Conservation (phyloP, 2,113 vertebrate genomes). For the Calidris pugnax region DNA sequence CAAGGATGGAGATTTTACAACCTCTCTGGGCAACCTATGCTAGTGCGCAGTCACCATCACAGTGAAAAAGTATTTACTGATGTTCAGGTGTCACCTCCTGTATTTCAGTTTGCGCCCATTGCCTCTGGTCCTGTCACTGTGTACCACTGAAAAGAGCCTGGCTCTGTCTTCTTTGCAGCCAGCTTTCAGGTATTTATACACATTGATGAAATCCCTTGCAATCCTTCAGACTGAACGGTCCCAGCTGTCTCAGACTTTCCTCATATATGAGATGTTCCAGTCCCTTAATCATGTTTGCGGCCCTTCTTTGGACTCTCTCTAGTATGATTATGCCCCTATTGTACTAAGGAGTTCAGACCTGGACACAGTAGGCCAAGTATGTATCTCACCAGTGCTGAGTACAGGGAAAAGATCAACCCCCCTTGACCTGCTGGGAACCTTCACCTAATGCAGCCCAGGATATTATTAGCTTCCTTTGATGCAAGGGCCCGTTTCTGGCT, state of each 20-base stretch:
- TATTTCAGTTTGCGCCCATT: background rate
- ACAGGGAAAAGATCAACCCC: background rate
- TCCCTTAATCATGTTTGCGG: background rate
- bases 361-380: no score
- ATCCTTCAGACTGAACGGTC: background rate
- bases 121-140: background rate
- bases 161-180: background rate
- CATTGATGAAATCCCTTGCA: background rate
- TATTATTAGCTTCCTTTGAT: background rate
- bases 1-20: background rate
- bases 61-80: background rate
- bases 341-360: background rate
- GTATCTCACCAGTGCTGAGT: background rate
- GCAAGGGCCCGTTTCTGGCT: background rate
- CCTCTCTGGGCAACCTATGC: background rate
- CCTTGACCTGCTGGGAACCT: background rate
- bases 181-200: background rate
- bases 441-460: background rate
- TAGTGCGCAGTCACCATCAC: fast-evolving
- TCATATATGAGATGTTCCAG: background rate
- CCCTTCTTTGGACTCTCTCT: background rate
- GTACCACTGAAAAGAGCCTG: background rate
- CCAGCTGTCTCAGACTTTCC: background rate
- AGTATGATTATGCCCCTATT: background rate
- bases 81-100: background rate